phyloP scores from a whole-genome alignment of 2,888 invertebrate species.

The Torymus aiolomorphi region DNA sequence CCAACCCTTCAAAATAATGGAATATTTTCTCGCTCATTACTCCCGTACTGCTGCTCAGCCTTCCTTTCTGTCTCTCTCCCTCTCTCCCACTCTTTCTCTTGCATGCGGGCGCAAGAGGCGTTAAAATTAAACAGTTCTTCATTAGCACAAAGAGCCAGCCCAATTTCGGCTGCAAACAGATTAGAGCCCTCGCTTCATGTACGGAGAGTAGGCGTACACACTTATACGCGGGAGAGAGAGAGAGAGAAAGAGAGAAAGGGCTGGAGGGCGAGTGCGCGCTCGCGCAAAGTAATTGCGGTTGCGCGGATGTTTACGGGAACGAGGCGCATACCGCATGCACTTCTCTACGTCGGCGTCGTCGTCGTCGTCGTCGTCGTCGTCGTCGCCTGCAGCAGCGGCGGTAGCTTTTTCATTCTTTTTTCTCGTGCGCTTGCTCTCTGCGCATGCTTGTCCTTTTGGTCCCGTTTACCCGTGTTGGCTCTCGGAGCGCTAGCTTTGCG shows the following conservation, averaged over 20 bases:
- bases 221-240: not conserved
- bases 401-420: too few species aligned
- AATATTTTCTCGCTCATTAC: conserved; percentile 10
- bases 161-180: conserved; percentile 66
- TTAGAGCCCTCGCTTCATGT: conserved; percentile 57
- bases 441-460: not conserved
- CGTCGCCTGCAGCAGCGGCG: too few species aligned
- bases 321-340: conserved; percentile 7
- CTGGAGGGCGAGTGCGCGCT: not conserved
- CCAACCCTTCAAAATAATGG: not conserved
- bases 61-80: not conserved
- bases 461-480: too few species aligned
- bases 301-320: conserved; percentile 56
- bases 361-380: too few species aligned
- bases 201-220: not conserved
- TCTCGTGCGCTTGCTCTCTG: not conserved
- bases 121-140: conserved; percentile 65
- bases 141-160: conserved; percentile 61
- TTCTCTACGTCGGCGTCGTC: too few species aligned
- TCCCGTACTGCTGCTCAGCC: not conserved
- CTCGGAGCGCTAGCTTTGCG: too few species aligned
- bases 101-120: conserved; percentile 8
- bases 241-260: too few species aligned
- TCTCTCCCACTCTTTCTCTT: not conserved
- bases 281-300: conserved; percentile 65